These are phyloP conservation scores for Porites divaricata DNA, from an alignment of 92 coral and sea anemone genomes.

Conservation along the genomic window DNA sequence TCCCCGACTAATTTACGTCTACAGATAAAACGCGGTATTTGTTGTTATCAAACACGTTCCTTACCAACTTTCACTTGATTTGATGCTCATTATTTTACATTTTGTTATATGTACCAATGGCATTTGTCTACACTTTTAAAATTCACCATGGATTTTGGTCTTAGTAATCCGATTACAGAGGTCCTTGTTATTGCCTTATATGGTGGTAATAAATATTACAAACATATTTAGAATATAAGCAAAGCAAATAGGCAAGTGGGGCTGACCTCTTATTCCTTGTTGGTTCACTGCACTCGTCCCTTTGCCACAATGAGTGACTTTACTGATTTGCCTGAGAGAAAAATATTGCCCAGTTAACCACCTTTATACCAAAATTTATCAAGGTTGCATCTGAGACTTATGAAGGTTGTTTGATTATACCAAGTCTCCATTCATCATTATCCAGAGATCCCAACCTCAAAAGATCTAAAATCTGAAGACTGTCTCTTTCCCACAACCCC, in stretches of 20 bases:
- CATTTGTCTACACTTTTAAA: background rate
- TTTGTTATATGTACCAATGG: background rate
- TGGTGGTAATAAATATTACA: constrained; percentile 2
- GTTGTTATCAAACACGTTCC: background rate
- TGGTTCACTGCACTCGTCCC: too few relatives aligned
- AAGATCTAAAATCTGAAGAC: too few relatives aligned
- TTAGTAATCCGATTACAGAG: background rate
- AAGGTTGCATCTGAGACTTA: too few relatives aligned
- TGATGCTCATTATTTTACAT: background rate
- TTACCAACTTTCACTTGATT: background rate
- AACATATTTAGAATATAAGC: constrained; percentile 8
- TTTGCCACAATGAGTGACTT: too few relatives aligned
- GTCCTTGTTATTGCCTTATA: constrained; percentile 24
- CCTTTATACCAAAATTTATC: too few relatives aligned
- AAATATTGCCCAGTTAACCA: too few relatives aligned
- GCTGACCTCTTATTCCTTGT: too few relatives aligned
- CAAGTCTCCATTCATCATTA: too few relatives aligned
- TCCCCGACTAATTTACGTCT: background rate
- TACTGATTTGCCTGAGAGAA: too few relatives aligned
- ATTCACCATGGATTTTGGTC: constrained; percentile 10
- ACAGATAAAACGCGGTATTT: background rate
- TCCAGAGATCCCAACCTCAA: too few relatives aligned
- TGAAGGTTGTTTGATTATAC: too few relatives aligned
- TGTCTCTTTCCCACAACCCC: too few relatives aligned
- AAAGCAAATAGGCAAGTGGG: background rate